These are phyloP conservation scores for Drosophila maculinotata DNA, from an alignment of 2,888 invertebrate genomes.

Conservation along the genomic window DNA sequence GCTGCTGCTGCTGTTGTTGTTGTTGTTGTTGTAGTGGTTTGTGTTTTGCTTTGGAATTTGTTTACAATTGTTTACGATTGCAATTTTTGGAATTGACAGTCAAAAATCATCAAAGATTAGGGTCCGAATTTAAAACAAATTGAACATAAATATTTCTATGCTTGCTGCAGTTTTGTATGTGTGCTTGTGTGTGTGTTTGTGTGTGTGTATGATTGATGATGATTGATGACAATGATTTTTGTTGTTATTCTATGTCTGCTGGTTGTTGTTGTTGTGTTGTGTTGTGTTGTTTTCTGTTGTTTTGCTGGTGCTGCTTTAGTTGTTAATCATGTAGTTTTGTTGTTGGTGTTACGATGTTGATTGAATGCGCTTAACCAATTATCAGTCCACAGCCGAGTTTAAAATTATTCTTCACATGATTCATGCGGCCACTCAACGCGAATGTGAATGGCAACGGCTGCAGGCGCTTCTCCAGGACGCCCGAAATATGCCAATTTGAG, in stretches of 20 bases:
- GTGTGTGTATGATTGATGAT: constrained; percentile 8
- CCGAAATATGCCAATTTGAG: constrained; percentile 96
- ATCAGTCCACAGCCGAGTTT: constrained; percentile 97
- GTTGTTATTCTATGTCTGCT: constrained; percentile 8
- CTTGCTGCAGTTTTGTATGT: constrained; percentile 42
- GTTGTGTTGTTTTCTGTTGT: constrained; percentile 5
- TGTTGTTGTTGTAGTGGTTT: constrained; percentile 4
- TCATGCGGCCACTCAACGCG: constrained; percentile 95
- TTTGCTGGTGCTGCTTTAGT: background rate
- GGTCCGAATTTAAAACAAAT: constrained; percentile 43
- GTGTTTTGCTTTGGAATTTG: constrained; percentile 42
- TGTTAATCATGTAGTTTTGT: background rate
- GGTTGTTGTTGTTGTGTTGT: constrained; percentile 1
- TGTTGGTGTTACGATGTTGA: background rate
- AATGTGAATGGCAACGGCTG: constrained; percentile 97
- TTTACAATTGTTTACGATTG: constrained; percentile 22
- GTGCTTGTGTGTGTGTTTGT: background rate
- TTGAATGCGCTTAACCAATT: constrained; percentile 89
- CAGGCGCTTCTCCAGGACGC: constrained; percentile 96
- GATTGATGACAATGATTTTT: constrained; percentile 5
- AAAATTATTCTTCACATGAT: constrained; percentile 96
- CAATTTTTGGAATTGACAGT: constrained; percentile 22
- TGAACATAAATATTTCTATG: constrained; percentile 39
- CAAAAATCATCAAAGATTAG: constrained; percentile 21
- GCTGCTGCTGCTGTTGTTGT: constrained; percentile 5